Evolutionary conservation across 2,113 vertebrate species (phyloP), one percentile per base, ranked within the genome.

Genomic region (Dinomys branickii): DNA sequence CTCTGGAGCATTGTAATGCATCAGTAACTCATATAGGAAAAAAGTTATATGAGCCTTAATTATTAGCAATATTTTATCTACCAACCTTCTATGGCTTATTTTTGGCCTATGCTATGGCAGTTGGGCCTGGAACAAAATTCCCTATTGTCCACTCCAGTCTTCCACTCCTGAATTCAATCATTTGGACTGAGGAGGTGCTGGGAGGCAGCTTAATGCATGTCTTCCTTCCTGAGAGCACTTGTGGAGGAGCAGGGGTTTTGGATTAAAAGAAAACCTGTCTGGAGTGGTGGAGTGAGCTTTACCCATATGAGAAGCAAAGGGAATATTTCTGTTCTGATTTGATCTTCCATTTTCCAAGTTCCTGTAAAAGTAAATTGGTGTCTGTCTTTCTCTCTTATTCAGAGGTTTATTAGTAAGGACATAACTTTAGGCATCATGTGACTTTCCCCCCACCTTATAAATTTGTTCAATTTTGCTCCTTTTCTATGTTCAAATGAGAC

Each of bases 41-140:
- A 94, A 59, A 71, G 61, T 65, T 78, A 22, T 47, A 28, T 26
- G 54, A 93, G 47, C 59, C 78, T 88, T 96, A 95, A 93, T 88
- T 88, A 97, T 97, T 98, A 98, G 94, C 83, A 89, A 97, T 98
- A 94, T 97, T 97, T 92, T 97, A 96, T 80, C 92, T 97, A 94
- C 92, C 93, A 98, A 35, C 0, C 0, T 94, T 65, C 87, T 96
- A 87, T 95, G 58, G 7, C 50, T 97, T 92, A 47, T 44, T 92
- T 95, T 96, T 65, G 9, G 35, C 77, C 35, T 80, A 41, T 81
- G 52, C 67, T 80, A 38, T 58, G 69, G 63, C 69, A 67, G 0
- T 30, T 82, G 81, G 59, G 33, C 75, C 84, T 94, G 44, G 78
- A 97, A 96, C 73, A 97, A 58, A 96, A 88, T 90, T 97, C 82